These are phyloP conservation scores for Automeris io DNA, from an alignment of 2,888 invertebrate genomes.

Conservation along the genomic window DNA sequence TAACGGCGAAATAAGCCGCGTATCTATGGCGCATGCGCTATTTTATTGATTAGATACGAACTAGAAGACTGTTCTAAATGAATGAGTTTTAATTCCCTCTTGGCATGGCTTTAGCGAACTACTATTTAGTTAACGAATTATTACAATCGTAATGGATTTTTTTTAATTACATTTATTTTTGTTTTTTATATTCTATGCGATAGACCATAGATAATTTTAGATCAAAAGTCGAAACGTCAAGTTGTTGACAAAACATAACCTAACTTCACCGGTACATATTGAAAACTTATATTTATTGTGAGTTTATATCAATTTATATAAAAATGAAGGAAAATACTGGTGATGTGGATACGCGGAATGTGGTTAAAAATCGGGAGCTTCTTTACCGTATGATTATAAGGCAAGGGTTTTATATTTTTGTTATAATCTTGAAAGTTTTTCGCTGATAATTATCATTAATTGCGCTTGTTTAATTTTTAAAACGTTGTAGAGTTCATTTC, in stretches of 20 bases:
- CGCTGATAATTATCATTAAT: no score
- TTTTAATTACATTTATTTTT: neutral
- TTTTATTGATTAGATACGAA: slow-evolving; percentile 30
- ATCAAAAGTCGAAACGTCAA: slow-evolving; percentile 19
- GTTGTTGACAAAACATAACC: slow-evolving; percentile 17
- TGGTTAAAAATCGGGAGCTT: slow-evolving; percentile 91
- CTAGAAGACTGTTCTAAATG: neutral
- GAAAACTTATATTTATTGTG: neutral
- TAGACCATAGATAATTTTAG: neutral
- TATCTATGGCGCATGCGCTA: slow-evolving; percentile 31
- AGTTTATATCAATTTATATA: no score
- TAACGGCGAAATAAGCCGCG: no score
- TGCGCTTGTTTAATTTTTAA: no score
- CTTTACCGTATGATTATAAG: slow-evolving; percentile 95
- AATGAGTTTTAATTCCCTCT: slow-evolving; percentile 4
- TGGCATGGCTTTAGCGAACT: neutral
- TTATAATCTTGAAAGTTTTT: neutral
- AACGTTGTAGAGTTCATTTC: no score
- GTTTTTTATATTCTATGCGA: neutral
- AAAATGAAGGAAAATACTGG: slow-evolving; percentile 58
- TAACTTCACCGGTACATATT: neutral
- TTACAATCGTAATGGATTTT: neutral
- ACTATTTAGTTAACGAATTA: neutral
- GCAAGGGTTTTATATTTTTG: slow-evolving; percentile 41
- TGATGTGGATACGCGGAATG: slow-evolving; percentile 82